Evolutionary conservation across 2,797 vertebrate genomes (phyloP), one percentile per base, ranked within the genome.

Genomic region (Lates japonicus): DNA sequence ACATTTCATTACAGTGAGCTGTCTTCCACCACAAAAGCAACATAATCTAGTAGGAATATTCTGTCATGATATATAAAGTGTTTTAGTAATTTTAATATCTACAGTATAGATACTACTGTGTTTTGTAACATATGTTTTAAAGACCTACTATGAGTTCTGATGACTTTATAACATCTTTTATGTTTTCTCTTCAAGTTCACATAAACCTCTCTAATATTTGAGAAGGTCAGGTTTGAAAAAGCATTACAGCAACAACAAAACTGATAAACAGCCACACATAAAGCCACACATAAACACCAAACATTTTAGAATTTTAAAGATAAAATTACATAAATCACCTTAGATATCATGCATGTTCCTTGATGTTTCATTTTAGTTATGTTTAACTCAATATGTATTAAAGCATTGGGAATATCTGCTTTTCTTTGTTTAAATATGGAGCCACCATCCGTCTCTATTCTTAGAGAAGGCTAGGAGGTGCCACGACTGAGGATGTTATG

Each of bases 401-500:
- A 63, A 76, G 3, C 6, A n/a, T 0, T 58, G 0, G 29, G 13
- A 70, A 29, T 25, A 49, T 69, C 13, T 78, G 31, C 10, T 58
- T 9, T 2, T 57, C 20, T 61, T 41, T 2, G 17, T 76, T 48
- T 52, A n/a, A 65, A 63, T 14, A 52, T 42, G 55, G 54, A 49
- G 83, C 20, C 37, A 16, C 31, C 33, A 14, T 55, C 52, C 3
- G 4, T 72, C 79, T 90, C 80, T 83, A 68, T 88, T 90, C 80
- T 86, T 80, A 76, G 66, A 84, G 52, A 76, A 60, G 75, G 42
- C 70, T 63, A 84, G 65, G 62, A 78, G 59, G 72, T 90, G 89
- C 91, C 91, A 92, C 84, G 82, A 92, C 80, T 77, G 60, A 90
- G 57, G 70, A 76, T 66, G 83, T 93, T 90, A 87, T 70, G 71